A percentile compares a stretch with the other conserved stretches of the same genome.
Conservation (phyloP, 2,888 invertebrate species). For the Clostera curtula region DNA sequence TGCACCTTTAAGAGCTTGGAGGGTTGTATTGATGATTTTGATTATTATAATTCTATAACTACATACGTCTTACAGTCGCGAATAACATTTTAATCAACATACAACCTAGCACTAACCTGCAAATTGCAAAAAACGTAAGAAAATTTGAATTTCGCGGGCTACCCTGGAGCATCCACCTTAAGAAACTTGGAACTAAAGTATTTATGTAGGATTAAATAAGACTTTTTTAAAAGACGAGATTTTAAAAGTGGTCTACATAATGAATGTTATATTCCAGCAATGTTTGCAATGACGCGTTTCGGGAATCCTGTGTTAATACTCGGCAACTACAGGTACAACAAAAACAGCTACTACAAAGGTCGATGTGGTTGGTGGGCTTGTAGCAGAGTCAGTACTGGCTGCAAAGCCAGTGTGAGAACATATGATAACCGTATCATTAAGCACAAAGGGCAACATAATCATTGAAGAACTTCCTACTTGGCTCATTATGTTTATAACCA, state of each 20-base stretch:
- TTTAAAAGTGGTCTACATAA: constrained; percentile 3
- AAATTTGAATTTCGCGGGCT: too few relatives aligned
- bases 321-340: constrained; percentile 23
- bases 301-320: constrained; percentile 14
- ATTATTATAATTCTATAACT: too few relatives aligned
- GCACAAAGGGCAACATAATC: constrained; percentile 9
- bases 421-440: constrained; percentile 11
- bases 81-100: too few relatives aligned
- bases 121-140: too few relatives aligned
- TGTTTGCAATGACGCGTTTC: constrained; percentile 13
- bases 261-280: constrained; percentile 4
- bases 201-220: too few relatives aligned
- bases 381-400: constrained; percentile 23
- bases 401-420: constrained; percentile 24
- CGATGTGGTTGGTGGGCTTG: constrained; percentile 26
- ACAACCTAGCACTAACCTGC: too few relatives aligned
- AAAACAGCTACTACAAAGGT: constrained; percentile 11
- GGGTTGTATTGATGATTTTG: too few relatives aligned
- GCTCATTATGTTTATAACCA: not conserved
- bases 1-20: too few relatives aligned
- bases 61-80: too few relatives aligned
- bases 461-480: constrained; percentile 2
- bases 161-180: too few relatives aligned
- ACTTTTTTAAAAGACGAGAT: too few relatives aligned
- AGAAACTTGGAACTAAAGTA: too few relatives aligned